These are phyloP conservation scores for Drosophila funebris DNA, from an alignment of 1,140 invertebrate species.

Conservation along the genomic window DNA sequence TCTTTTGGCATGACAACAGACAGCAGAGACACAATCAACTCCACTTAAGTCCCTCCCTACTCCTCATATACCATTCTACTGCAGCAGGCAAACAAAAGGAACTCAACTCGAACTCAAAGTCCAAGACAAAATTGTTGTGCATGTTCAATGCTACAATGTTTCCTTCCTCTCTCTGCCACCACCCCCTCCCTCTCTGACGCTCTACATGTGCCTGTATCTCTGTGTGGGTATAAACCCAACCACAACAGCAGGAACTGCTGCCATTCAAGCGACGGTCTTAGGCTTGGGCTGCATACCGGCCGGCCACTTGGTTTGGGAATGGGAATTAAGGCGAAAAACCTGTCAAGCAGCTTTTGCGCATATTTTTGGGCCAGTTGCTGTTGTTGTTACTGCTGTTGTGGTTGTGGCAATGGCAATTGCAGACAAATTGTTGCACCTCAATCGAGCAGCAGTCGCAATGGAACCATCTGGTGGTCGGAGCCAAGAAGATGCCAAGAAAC, in stretches of 20 bases:
- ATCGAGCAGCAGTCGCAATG: conserved; percentile 59
- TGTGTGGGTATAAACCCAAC: conserved; percentile 10
- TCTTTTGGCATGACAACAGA: conserved; percentile 46
- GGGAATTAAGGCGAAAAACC: conserved; percentile 53
- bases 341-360: conserved; percentile 67
- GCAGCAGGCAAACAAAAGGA: conserved; percentile 44
- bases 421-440: conserved; percentile 80
- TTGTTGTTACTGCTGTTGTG: conserved; percentile 12
- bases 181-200: background rate
- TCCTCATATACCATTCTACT: background rate
- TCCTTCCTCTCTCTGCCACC: conserved; percentile 8
- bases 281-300: conserved; percentile 20
- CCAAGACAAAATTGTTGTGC: conserved; percentile 73
- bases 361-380: conserved; percentile 59
- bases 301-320: conserved; percentile 22
- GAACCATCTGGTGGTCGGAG: conserved; percentile 25
- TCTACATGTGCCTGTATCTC: background rate
- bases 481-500: conserved; percentile 58
- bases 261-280: conserved; percentile 13
- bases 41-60: conserved; percentile 9
- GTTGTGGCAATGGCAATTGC: conserved; percentile 58
- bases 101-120: conserved; percentile 56
- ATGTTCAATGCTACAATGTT: conserved; percentile 57
- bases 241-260: conserved; percentile 4
- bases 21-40: conserved; percentile 38